These are phyloP conservation scores for Ceyx melanurus DNA, from an alignment of 2,113 vertebrate species.

Conservation along the genomic window DNA sequence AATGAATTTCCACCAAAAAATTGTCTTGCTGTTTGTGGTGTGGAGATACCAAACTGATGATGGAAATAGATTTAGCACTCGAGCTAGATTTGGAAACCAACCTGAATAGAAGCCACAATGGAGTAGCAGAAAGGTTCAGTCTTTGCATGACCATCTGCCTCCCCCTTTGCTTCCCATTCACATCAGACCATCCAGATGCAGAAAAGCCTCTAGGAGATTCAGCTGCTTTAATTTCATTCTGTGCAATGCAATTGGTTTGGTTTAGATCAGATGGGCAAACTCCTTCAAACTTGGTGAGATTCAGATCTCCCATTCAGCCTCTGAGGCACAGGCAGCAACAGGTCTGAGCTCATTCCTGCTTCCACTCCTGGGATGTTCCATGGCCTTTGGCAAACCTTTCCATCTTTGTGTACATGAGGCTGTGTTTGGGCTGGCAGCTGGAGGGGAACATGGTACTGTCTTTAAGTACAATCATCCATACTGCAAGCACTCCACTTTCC, in stretches of 20 bases:
- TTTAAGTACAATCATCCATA: neutral
- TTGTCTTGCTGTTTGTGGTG: neutral
- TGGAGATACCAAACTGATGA: neutral
- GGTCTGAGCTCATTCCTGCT: neutral
- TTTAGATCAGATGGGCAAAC: neutral
- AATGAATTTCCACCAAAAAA: neutral
- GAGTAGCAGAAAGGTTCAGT: neutral
- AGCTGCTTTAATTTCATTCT: neutral
- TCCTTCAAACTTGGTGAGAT: neutral
- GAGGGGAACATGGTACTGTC: neutral
- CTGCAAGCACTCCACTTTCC: neutral
- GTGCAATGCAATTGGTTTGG: neutral
- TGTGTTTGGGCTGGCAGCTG: neutral
- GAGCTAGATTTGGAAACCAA: neutral
- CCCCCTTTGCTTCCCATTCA: neutral
- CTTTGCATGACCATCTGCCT: neutral
- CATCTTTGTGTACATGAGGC: neutral
- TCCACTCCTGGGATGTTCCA: rapidly evolving
- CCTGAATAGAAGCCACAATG: neutral
- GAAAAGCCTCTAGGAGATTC: neutral
- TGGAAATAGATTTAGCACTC: neutral
- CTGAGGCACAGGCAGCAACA: neutral
- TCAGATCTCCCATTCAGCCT: neutral
- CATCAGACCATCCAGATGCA: neutral
- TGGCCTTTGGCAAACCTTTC: neutral